Evolutionary conservation across 2,888 invertebrate genomes (phyloP).

Genomic region (Nasonovia ribisnigri): DNA sequence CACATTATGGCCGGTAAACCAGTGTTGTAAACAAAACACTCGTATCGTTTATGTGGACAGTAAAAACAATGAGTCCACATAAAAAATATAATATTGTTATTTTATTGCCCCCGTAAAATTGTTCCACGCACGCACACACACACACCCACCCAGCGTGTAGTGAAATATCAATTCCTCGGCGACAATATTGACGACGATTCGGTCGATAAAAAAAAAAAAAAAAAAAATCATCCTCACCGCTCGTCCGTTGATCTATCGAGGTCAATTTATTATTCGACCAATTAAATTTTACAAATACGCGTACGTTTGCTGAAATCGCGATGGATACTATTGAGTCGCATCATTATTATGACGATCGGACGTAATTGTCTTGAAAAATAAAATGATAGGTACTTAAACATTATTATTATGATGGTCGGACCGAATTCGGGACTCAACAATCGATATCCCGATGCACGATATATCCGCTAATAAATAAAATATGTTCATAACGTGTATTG

Average conservation of each 20-base stretch:
- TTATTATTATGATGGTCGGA: neutral
- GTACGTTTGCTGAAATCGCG: neutral
- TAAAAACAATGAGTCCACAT: neutral
- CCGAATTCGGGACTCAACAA: neutral
- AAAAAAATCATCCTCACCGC: neutral
- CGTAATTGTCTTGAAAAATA: neutral
- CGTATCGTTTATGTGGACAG: neutral
- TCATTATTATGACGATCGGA: neutral
- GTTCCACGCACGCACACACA: neutral
- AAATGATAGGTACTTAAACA: neutral
- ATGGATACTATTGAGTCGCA: neutral
- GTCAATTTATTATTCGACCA: neutral
- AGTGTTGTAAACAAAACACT: constrained; percentile 4
- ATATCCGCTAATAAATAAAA: neutral
- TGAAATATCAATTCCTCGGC: neutral
- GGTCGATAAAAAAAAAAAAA: neutral
- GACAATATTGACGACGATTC: neutral
- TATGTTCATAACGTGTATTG: neutral
- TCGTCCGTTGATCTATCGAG: neutral
- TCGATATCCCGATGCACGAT: neutral
- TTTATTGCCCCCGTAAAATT: neutral
- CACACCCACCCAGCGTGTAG: too few species aligned
- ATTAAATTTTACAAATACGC: neutral
- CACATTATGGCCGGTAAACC: neutral
- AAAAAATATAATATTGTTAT: neutral